Evolutionary conservation across 2,797 vertebrate genomes (phyloP).

Genomic region (Peromyscus nudipes): DNA sequence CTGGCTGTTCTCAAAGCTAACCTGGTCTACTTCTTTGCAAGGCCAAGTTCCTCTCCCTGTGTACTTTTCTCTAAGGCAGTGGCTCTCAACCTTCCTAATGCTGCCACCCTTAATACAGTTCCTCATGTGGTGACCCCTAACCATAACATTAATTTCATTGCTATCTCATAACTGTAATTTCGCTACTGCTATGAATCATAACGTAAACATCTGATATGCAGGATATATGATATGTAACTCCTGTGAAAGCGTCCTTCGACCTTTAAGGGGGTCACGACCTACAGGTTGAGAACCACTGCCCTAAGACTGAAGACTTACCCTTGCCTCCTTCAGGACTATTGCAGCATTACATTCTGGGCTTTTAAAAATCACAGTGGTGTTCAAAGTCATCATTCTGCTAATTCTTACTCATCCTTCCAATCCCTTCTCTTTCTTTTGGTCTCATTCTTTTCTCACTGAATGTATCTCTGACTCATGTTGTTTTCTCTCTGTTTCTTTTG

Average conservation of each 20-base stretch:
- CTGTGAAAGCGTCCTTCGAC: background rate
- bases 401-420: background rate
- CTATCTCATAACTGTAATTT: background rate
- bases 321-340: background rate
- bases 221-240: background rate
- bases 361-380: background rate
- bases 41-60: background rate
- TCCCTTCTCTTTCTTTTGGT: background rate
- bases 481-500: background rate
- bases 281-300: background rate
- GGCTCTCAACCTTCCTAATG: background rate
- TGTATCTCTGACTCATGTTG: background rate
- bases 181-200: background rate
- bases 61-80: background rate
- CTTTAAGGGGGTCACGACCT: background rate
- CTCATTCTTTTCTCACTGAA: background rate
- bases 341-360: background rate
- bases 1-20: background rate
- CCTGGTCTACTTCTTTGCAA: background rate
- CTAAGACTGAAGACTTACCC: background rate
- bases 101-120: background rate
- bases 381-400: background rate
- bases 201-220: background rate
- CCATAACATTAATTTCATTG: background rate
- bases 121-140: background rate